Evolutionary conservation across 1,140 invertebrate genomes (phyloP), one percentile per base, ranked within the genome.

Genomic region (Philaenus spumarius): DNA sequence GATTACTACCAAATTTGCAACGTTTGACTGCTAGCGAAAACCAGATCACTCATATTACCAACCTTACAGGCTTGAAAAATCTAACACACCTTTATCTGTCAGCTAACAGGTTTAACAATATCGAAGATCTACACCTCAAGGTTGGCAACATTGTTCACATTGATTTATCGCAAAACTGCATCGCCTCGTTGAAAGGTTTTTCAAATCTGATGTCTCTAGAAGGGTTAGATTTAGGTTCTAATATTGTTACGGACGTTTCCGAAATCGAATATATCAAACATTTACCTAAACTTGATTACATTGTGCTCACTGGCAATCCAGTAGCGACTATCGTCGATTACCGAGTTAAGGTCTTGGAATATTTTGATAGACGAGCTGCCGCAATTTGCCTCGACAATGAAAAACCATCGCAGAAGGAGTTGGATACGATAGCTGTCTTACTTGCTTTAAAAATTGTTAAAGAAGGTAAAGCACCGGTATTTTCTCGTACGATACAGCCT

Each of bases 391-490:
- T 97, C 45, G 95, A 97, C 68, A 91, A 91, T 69, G 86, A 93
- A 66, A 87, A 84, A 63, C 83, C 91, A 0, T 86, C 86, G 23
- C 86, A 92, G 68, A 87, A 88, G 65, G 94, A 97, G 73, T 71
- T 95, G 43, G 93, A 97, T 68, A 95, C 89, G 12, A 91, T 94
- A 1, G 84, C 90, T 35, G 85, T 97, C 12, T 73, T 95, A 43
- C 87, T 93, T 70, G 93, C 93, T 1, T 76, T 97, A 51, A 80
- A 86, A 66, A 84, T 82, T 55, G 83, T 83, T 2, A 78, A 77
- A 57, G 80, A 84, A 62, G 79, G 78, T n/a, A 76, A 77, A 67
- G 72, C 75, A 1, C 74, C 75, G 0, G 42, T 60, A 26, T 58
- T 58, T 22, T 51, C 48, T 7, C 23, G 48, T 7, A 58, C 40